A percentile compares a stretch with the other conserved stretches of the same genome.
Conservation (phyloP, 2,113 vertebrate species). For the Grus americana region DNA sequence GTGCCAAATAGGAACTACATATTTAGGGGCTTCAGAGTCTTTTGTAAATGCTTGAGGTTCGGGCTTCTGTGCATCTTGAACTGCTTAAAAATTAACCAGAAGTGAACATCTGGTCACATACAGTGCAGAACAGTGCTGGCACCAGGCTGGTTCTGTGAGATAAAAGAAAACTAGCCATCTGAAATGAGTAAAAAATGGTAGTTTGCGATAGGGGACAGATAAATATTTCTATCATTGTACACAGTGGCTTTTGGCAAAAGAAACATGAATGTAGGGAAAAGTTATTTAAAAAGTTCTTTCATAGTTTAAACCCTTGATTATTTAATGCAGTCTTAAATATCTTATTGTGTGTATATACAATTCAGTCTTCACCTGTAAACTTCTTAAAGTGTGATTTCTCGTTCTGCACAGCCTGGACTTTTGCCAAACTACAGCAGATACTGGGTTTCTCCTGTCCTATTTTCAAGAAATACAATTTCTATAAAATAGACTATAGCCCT, state of each 20-base stretch:
- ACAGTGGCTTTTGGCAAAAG: background rate
- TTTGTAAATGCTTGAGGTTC: background rate
- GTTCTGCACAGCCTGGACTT: background rate
- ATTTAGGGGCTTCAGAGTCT: background rate
- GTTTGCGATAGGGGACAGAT: background rate
- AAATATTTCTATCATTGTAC: background rate
- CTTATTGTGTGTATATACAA: background rate
- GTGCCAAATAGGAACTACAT: background rate
- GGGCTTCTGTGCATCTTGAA: background rate
- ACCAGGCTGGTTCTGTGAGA: background rate
- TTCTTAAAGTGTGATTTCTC: background rate
- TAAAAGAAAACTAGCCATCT: background rate
- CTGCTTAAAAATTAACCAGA: background rate
- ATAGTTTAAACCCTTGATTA: conserved; percentile 30
- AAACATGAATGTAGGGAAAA: background rate
- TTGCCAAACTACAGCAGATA: background rate
- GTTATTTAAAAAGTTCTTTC: background rate
- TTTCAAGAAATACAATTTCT: conserved; percentile 4
- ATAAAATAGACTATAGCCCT: background rate
- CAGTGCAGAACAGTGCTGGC: background rate
- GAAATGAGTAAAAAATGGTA: background rate
- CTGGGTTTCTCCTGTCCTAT: background rate
- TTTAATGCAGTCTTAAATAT: conserved; percentile 16
- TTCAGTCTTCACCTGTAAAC: background rate
- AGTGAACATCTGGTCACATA: background rate